These are phyloP conservation scores for human DNA, from an alignment of 2,113 vertebrate species.

Conservation along the genomic window DNA sequence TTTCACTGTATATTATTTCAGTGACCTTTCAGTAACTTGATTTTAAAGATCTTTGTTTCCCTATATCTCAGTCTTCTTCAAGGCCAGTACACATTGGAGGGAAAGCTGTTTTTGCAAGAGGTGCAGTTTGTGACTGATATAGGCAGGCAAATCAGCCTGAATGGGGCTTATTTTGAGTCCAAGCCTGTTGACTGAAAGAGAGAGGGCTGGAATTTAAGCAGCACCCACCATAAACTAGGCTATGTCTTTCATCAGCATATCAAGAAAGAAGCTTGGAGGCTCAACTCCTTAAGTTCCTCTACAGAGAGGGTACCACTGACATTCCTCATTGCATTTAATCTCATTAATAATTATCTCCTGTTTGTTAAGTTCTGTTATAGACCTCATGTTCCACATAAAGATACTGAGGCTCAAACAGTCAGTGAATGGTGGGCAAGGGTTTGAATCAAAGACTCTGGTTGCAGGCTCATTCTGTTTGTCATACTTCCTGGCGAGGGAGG, in stretches of 20 bases:
- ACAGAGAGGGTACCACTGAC: neutral
- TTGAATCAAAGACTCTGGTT: neutral
- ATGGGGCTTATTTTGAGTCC: neutral
- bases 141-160: neutral
- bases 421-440: neutral
- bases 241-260: neutral
- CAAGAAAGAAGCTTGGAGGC: neutral
- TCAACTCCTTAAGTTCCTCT: neutral
- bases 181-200: neutral
- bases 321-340: neutral
- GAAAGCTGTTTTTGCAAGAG: neutral
- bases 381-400: neutral
- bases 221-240: neutral
- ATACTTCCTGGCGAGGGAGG: too few species aligned
- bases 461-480: neutral
- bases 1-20: neutral
- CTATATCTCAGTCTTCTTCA: neutral
- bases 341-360: neutral
- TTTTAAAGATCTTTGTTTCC: neutral
- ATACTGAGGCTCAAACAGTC: neutral
- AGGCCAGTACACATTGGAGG: neutral
- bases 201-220: neutral
- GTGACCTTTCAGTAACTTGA: neutral
- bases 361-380: neutral
- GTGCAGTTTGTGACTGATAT: neutral